A percentile compares a stretch with the other conserved stretches of the same genome.
Evolutionary conservation across 1,140 invertebrate genomes (phyloP).

Genomic region (Drosophila triauraria): DNA sequence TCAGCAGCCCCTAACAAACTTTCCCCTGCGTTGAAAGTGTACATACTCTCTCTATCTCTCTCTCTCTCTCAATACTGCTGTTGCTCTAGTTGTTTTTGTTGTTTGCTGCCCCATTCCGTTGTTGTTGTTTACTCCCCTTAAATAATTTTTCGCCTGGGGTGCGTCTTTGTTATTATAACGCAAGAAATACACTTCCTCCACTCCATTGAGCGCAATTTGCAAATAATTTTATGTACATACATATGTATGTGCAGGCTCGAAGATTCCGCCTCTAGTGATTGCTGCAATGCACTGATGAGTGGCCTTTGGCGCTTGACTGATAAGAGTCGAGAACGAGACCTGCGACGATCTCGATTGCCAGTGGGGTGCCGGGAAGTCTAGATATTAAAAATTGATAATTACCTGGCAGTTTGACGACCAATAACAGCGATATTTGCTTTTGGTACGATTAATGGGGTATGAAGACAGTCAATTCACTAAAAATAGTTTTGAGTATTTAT

Average conservation of each 20-base stretch:
- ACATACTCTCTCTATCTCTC: conserved; percentile 36
- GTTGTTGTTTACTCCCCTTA: conserved; percentile 62
- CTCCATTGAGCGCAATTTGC: conserved; percentile 13
- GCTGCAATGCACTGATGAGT: conserved; percentile 26
- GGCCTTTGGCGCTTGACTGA: conserved; percentile 41
- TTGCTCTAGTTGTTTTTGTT: conserved; percentile 12
- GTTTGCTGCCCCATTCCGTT: not conserved
- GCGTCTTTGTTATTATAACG: conserved; percentile 36
- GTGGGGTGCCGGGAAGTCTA: conserved; percentile 22
- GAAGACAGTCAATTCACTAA: not conserved
- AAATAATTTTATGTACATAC: not conserved
- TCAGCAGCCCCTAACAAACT: conserved; percentile 17
- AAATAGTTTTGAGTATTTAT: not conserved
- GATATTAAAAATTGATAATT: conserved; percentile 11
- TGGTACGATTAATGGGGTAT: not conserved
- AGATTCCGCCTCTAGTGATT: conserved; percentile 21
- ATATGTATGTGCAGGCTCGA: not conserved
- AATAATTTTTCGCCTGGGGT: conserved; percentile 34
- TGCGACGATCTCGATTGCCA: not conserved
- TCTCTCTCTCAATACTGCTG: too few species aligned
- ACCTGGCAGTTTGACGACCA: conserved; percentile 3
- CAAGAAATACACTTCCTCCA: conserved; percentile 11
- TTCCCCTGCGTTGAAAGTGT: conserved; percentile 33
- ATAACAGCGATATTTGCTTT: not conserved
- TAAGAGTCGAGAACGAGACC: conserved; percentile 31